Conservation (phyloP, 2,888 invertebrate genomes). For the Drosophila nigricruria region DNA sequence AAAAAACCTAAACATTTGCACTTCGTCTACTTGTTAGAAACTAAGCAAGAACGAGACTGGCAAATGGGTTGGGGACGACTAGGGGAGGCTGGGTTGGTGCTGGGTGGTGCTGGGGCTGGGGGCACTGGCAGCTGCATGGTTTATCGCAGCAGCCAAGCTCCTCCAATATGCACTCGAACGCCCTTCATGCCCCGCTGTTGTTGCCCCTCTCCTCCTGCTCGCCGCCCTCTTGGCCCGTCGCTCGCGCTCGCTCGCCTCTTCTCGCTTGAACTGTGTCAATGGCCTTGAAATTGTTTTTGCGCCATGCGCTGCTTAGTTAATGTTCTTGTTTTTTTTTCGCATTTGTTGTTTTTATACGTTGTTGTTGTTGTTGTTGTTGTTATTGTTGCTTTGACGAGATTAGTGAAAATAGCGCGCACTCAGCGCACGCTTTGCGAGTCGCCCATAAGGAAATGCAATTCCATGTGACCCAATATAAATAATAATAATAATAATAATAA, state of each 20-base stretch:
- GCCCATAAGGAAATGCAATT: constrained; percentile 66
- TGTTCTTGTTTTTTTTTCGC: constrained; percentile 51
- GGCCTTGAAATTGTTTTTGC: constrained; percentile 81
- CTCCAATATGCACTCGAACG: constrained; percentile 64
- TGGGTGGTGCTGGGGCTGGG: background rate
- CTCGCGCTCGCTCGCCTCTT: constrained; percentile 31
- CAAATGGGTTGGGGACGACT: constrained; percentile 1
- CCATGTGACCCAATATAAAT: constrained; percentile 27
- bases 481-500: constrained; percentile 4
- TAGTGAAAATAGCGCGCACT: constrained; percentile 56
- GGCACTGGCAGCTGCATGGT: constrained; percentile 59
- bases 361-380: constrained; percentile 12
- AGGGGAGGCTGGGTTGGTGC: background rate
- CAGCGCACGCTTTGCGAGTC: constrained; percentile 31
- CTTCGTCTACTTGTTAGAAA: constrained; percentile 65
- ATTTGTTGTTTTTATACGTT: constrained; percentile 25
- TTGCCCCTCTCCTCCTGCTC: constrained; percentile 1
- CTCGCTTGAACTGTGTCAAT: constrained; percentile 76
- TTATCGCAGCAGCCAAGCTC: constrained; percentile 73
- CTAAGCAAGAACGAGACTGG: constrained; percentile 44
- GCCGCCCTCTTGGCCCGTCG: background rate
- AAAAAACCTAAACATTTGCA: constrained; percentile 76
- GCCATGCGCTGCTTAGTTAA: constrained; percentile 62
- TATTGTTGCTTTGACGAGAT: constrained; percentile 50
- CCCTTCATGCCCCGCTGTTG: constrained; percentile 54